phyloP scores from a whole-genome alignment of 2,888 invertebrate species.

The Cheilosia impressa region DNA sequence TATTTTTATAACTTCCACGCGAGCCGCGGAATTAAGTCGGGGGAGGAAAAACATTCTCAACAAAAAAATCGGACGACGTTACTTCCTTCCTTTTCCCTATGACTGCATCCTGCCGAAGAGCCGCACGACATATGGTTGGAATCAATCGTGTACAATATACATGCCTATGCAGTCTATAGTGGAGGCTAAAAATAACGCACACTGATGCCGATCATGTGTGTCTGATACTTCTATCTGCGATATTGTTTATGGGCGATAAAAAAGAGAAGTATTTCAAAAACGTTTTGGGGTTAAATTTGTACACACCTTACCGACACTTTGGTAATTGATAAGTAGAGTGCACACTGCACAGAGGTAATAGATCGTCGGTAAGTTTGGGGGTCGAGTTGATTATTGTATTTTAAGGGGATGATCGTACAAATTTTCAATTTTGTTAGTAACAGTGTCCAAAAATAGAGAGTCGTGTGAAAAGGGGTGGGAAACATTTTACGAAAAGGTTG shows the following conservation, averaged over 20 bases:
- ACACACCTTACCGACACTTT: background rate
- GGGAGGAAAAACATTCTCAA: slow-evolving; percentile 9
- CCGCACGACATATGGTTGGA: slow-evolving; percentile 25
- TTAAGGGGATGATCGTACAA: too few relatives aligned
- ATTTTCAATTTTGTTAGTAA: too few relatives aligned
- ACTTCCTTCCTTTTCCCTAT: slow-evolving; percentile 57
- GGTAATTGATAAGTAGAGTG: background rate
- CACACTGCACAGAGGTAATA: background rate
- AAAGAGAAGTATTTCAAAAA: background rate
- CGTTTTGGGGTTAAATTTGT: background rate
- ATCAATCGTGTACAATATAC: slow-evolving; percentile 12
- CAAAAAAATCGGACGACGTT: slow-evolving; percentile 35
- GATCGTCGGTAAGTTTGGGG: too few relatives aligned
- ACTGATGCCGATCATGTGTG: background rate
- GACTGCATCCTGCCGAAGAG: slow-evolving; percentile 21
- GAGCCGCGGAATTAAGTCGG: slow-evolving; percentile 19
- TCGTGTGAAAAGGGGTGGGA: too few relatives aligned
- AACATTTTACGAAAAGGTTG: too few relatives aligned
- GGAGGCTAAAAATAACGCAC: slow-evolving; percentile 37
- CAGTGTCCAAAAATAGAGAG: too few relatives aligned
- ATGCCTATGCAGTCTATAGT: slow-evolving; percentile 29
- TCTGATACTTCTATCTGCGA: background rate
- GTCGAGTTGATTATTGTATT: too few relatives aligned
- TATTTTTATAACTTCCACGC: slow-evolving; percentile 54
- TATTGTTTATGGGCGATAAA: slow-evolving; percentile 6